Evolutionary conservation across 2,888 invertebrate genomes (phyloP).

Genomic region (Ormyrus labotus): DNA sequence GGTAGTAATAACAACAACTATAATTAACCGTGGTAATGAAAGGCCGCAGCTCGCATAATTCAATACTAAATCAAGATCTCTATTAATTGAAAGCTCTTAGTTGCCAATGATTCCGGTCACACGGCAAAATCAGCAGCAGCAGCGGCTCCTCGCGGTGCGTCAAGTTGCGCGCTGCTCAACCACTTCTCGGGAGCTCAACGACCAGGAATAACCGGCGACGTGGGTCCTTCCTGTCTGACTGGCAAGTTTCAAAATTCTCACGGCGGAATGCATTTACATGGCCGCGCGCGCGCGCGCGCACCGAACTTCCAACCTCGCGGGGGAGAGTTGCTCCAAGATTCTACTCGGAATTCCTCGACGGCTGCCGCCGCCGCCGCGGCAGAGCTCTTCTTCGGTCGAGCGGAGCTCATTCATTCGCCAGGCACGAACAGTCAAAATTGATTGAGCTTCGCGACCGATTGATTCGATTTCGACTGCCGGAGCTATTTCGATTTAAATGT

Average conservation of each 20-base stretch:
- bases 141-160: background rate
- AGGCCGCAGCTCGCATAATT: no score
- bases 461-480: slow-evolving; percentile 32
- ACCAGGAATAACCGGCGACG: slow-evolving; percentile 16
- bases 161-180: slow-evolving; percentile 9
- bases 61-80: no score
- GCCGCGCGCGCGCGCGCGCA: slow-evolving; percentile 33
- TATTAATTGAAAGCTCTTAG: no score
- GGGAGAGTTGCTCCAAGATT: slow-evolving; percentile 60
- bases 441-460: slow-evolving; percentile 26
- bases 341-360: slow-evolving; percentile 51
- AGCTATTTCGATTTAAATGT: slow-evolving; percentile 9
- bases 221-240: slow-evolving; percentile 8
- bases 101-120: slow-evolving; percentile 38
- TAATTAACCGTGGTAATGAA: no score
- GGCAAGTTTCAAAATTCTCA: slow-evolving; percentile 61
- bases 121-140: slow-evolving; percentile 10
- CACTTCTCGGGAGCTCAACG: background rate
- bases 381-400: background rate
- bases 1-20: no score
- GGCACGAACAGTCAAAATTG: slow-evolving; percentile 41
- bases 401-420: slow-evolving; percentile 23
- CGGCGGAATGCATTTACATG: slow-evolving; percentile 64
- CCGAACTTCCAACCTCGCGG: slow-evolving; percentile 54
- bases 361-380: background rate